Percentiles rank a stretch among this genome's conserved stretches.
phyloP scores from a whole-genome alignment of 92 coral and sea anemone genomes.

The Scolanthus callimorphus region DNA sequence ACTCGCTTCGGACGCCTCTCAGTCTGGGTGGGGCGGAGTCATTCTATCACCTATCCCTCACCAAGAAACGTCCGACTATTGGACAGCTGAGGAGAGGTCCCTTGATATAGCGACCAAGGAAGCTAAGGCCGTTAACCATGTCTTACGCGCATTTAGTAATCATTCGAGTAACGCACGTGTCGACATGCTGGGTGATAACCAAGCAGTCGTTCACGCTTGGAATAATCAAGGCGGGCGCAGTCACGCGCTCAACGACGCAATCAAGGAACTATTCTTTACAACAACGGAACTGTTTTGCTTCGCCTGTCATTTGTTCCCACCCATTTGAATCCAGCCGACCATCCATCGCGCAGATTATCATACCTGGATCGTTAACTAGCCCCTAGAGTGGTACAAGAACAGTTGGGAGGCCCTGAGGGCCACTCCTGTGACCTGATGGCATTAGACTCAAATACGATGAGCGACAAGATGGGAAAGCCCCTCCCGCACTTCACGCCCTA shows the following conservation, averaged over 20 bases:
- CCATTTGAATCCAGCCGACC: conserved; percentile 30
- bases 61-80: conserved; percentile 29
- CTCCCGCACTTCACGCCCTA: conserved; percentile 50
- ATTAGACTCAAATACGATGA: conserved; percentile 41
- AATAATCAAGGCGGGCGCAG: conserved; percentile 44
- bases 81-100: conserved; percentile 18
- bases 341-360: conserved; percentile 43
- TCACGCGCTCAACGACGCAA: conserved; percentile 11
- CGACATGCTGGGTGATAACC: conserved; percentile 40
- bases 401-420: conserved; percentile 29
- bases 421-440: conserved; percentile 53
- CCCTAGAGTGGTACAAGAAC: conserved; percentile 9
- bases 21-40: conserved; percentile 49
- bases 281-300: conserved; percentile 15
- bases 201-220: conserved; percentile 47
- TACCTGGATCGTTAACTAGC: conserved; percentile 15
- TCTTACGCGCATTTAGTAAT: conserved; percentile 9
- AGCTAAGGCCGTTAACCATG: conserved; percentile 22
- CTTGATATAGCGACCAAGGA: conserved; percentile 42
- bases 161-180: conserved; percentile 25
- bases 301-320: conserved; percentile 24
- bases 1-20: conserved; percentile 62
- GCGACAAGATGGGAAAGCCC: conserved; percentile 9
- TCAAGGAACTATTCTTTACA: conserved; percentile 28
- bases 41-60: conserved; percentile 5